These are phyloP conservation scores for Lepidonotus clava DNA, from an alignment of 2,888 invertebrate genomes.

Conservation along the genomic window DNA sequence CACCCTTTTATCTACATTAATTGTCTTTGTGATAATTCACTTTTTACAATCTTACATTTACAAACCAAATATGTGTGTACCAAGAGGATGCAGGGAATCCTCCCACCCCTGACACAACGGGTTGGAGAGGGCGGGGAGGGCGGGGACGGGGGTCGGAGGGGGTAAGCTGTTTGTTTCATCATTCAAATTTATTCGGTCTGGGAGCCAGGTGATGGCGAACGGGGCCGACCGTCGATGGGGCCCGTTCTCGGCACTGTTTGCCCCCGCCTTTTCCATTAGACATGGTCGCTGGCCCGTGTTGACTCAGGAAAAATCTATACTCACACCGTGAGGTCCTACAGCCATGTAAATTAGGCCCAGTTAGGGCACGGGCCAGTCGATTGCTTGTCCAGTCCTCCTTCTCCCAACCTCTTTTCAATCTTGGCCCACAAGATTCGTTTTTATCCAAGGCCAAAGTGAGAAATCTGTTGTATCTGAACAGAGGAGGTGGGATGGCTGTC, in stretches of 20 bases:
- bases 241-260: slow-evolving; percentile 25
- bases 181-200: slow-evolving; percentile 49
- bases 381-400: slow-evolving; percentile 35
- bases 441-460: background rate
- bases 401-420: background rate
- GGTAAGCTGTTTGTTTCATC: slow-evolving; percentile 50
- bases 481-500: background rate
- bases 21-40: slow-evolving; percentile 54
- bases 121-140: background rate
- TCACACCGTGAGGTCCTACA: slow-evolving; percentile 14
- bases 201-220: slow-evolving; percentile 39
- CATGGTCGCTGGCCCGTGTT: slow-evolving; percentile 38
- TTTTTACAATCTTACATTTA: slow-evolving; percentile 51
- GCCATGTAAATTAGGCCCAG: slow-evolving; percentile 43
- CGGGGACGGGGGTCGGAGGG: background rate
- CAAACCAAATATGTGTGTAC: slow-evolving; percentile 49
- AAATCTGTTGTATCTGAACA: background rate
- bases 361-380: slow-evolving; percentile 25
- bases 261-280: slow-evolving; percentile 52
- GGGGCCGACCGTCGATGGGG: slow-evolving; percentile 7
- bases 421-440: too few relatives aligned
- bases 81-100: background rate
- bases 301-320: slow-evolving; percentile 51
- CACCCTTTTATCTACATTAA: slow-evolving; percentile 6
- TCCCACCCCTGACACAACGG: background rate